Evolutionary conservation across 2,888 invertebrate species (phyloP).

Genomic region (Allophyes oxyacanthae): DNA sequence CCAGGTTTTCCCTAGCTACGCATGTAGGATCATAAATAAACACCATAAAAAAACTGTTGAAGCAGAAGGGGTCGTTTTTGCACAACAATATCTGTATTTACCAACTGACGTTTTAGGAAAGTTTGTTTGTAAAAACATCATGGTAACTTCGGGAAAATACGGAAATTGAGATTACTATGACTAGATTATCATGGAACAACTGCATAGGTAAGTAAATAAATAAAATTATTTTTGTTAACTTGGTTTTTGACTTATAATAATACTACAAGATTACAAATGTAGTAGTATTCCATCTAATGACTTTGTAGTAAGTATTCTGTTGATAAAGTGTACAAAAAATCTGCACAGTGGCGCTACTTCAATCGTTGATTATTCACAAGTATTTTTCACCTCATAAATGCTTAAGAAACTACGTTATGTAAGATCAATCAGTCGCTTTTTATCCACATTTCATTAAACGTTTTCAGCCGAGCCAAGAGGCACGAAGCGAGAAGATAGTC

Average conservation of each 20-base stretch:
- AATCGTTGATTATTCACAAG: not conserved
- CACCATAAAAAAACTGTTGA: not conserved
- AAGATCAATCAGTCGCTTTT: slow-evolving; percentile 10
- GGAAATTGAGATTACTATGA: not conserved
- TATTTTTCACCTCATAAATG: not conserved
- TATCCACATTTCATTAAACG: slow-evolving; percentile 13
- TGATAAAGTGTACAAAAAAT: too few relatives aligned
- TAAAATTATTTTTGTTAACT: too few relatives aligned
- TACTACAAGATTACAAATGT: too few relatives aligned
- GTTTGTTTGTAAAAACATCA: too few relatives aligned
- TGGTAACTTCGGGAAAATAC: not conserved
- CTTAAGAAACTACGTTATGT: slow-evolving; percentile 2
- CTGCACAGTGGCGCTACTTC: not conserved
- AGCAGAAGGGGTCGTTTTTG: not conserved
- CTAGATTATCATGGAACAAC: not conserved
- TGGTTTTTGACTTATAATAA: too few relatives aligned
- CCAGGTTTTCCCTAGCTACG: not conserved
- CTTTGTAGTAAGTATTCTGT: too few relatives aligned
- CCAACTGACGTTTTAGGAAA: not conserved
- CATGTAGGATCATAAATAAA: not conserved
- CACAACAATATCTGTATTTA: not conserved
- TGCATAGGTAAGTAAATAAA: not conserved
- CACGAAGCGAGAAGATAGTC: slow-evolving; percentile 27
- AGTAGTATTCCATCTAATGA: too few relatives aligned
- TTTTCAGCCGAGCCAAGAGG: slow-evolving; percentile 13